phyloP scores from a whole-genome alignment of 2,888 invertebrate species.

The Acanthopleura granulata region DNA sequence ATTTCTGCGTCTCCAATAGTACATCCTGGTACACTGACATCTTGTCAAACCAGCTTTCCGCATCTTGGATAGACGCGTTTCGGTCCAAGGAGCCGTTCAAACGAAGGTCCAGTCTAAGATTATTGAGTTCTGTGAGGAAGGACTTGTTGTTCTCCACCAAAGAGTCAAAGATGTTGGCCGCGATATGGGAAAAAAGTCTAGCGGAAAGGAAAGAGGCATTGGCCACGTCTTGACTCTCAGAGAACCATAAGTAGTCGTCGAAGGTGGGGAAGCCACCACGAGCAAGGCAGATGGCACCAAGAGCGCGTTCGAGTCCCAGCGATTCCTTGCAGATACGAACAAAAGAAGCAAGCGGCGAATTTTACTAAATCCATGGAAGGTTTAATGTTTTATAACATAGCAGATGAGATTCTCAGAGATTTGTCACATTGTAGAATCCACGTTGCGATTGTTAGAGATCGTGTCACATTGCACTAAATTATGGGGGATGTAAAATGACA shows the following conservation, averaged over 20 bases:
- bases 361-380: too few relatives aligned
- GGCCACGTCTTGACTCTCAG: conserved; percentile 54
- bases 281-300: conserved; percentile 56
- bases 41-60: conserved; percentile 23
- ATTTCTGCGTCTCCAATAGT: conserved; percentile 34
- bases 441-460: too few relatives aligned
- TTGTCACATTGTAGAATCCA: too few relatives aligned
- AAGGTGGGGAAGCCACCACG: conserved; percentile 47
- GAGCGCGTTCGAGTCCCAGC: conserved; percentile 55
- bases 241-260: conserved; percentile 53
- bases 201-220: conserved; percentile 55
- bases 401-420: too few relatives aligned
- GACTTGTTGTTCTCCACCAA: conserved; percentile 22
- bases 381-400: too few relatives aligned
- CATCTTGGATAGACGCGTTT: neutral
- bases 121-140: neutral
- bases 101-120: neutral
- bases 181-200: conserved; percentile 48
- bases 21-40: conserved; percentile 32
- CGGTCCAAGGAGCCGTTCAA: neutral
- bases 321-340: conserved; percentile 36
- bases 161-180: conserved; percentile 45
- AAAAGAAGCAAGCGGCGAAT: too few relatives aligned
- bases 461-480: too few relatives aligned
- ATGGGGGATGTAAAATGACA: too few relatives aligned